These are phyloP conservation scores for Bubo blakistoni DNA, from an alignment of 2,113 vertebrate genomes.

Conservation along the genomic window DNA sequence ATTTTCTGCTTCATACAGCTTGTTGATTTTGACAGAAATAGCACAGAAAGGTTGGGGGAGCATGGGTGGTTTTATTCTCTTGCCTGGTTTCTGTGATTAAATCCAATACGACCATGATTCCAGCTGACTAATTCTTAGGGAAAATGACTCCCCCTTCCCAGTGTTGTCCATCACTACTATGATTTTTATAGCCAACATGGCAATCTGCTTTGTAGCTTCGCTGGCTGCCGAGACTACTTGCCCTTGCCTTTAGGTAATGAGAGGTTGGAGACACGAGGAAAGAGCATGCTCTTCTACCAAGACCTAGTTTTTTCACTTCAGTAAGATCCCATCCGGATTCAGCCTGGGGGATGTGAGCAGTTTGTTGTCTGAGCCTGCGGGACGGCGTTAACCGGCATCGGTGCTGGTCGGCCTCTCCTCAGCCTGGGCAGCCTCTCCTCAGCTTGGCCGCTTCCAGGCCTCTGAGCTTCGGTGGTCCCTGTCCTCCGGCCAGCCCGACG, in stretches of 20 bases:
- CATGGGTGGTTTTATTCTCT: not conserved
- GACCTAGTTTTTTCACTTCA: not conserved
- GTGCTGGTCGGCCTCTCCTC: not conserved
- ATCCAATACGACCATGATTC: not conserved
- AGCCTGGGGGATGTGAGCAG: not conserved
- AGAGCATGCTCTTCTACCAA: not conserved
- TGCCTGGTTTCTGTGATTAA: not conserved
- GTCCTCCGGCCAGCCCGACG: not conserved
- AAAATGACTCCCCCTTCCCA: not conserved
- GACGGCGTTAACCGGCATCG: accelerated
- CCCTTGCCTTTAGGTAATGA: not conserved
- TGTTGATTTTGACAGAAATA: not conserved
- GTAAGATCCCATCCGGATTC: not conserved
- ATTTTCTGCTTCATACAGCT: not conserved
- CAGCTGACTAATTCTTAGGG: not conserved
- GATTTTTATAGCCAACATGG: not conserved
- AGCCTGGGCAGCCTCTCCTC: not conserved
- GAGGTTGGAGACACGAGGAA: not conserved
- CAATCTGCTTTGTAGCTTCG: not conserved
- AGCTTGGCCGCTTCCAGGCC: not conserved
- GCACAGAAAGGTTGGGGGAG: not conserved
- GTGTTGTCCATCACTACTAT: not conserved
- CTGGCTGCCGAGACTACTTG: not conserved
- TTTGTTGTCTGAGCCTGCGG: not conserved
- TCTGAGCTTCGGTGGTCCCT: not conserved